Conservation (phyloP, 2,888 invertebrate species). For the Myopa testacea region DNA sequence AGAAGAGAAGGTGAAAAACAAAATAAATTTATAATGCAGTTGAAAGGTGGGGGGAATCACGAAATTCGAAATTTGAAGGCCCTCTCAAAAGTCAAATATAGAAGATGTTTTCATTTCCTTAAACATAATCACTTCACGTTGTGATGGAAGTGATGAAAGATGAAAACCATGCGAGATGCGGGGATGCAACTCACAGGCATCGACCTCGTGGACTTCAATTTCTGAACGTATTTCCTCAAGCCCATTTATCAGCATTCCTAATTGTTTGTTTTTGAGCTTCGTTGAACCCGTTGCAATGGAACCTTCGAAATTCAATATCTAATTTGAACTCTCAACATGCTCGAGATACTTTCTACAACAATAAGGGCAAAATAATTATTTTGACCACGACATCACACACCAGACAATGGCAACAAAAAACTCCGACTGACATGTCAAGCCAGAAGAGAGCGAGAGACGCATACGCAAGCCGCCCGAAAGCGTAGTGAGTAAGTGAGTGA, state of each 20-base stretch:
- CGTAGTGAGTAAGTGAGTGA: too few species aligned
- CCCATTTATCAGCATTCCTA: not conserved
- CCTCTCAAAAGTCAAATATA: conserved; percentile 12
- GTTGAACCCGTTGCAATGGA: not conserved
- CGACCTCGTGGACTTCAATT: not conserved
- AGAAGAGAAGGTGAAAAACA: conserved; percentile 62
- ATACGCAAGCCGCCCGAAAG: conserved; percentile 37
- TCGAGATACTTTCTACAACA: conserved; percentile 26
- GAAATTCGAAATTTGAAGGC: not conserved
- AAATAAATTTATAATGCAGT: conserved; percentile 39
- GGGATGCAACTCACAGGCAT: too few species aligned
- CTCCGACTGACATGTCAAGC: conserved; percentile 46
- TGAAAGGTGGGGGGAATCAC: conserved; percentile 3
- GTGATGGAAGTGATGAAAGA: too few species aligned
- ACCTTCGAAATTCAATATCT: conserved; percentile 45
- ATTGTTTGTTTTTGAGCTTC: not conserved
- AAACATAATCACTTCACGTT: too few species aligned
- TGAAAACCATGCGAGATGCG: too few species aligned
- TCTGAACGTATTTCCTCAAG: not conserved
- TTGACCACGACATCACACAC: conserved; percentile 66
- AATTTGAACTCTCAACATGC: conserved; percentile 46
- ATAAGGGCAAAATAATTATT: conserved; percentile 55
- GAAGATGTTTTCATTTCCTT: too few species aligned
- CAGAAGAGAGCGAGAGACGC: not conserved
- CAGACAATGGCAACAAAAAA: conserved; percentile 55